A percentile compares a stretch with the other conserved stretches of the same genome.
phyloP scores from a whole-genome alignment of 2,888 invertebrate species.

The Malthinus seriepunctatus region DNA sequence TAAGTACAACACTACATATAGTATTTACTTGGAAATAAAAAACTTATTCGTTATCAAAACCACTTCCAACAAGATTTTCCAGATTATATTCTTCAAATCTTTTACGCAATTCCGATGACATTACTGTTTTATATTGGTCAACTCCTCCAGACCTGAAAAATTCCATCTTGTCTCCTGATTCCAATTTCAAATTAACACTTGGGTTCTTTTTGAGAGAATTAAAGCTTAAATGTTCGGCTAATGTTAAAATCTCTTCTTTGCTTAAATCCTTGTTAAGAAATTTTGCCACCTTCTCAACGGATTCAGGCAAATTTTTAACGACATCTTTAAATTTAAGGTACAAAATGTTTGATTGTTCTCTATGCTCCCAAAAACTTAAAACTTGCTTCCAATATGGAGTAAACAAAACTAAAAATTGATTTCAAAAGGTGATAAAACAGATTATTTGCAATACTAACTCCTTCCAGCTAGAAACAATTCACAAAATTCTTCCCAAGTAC shows the following conservation, averaged over 20 bases:
- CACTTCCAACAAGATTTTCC: too few species aligned
- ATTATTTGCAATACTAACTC: constrained; percentile 6
- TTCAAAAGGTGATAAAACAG: too few species aligned
- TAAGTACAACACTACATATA: too few species aligned
- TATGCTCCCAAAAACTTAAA: constrained; percentile 69
- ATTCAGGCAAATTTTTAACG: constrained; percentile 63
- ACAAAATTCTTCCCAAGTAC: constrained; percentile 73
- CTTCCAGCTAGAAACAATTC: constrained; percentile 70
- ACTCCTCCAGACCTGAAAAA: too few species aligned
- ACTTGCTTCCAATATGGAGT: constrained; percentile 45
- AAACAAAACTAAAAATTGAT: constrained; percentile 35
- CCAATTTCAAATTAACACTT: too few species aligned
- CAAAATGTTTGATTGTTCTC: constrained; percentile 71
- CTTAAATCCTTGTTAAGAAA: constrained; percentile 51
- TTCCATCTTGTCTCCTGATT: too few species aligned
- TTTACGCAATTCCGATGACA: too few species aligned
- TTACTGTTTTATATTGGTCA: too few species aligned
- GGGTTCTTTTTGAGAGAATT: too few species aligned
- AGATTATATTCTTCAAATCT: too few species aligned
- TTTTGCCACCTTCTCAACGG: constrained; percentile 51
- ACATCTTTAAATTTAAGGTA: constrained; percentile 84
- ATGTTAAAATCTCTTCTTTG: constrained; percentile 46
- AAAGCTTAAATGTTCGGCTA: constrained; percentile 57
- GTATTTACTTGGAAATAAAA: too few species aligned
- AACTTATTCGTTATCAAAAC: too few species aligned